phyloP scores from a whole-genome alignment of 2,888 invertebrate genomes.

The Drosophila nigricruria region DNA sequence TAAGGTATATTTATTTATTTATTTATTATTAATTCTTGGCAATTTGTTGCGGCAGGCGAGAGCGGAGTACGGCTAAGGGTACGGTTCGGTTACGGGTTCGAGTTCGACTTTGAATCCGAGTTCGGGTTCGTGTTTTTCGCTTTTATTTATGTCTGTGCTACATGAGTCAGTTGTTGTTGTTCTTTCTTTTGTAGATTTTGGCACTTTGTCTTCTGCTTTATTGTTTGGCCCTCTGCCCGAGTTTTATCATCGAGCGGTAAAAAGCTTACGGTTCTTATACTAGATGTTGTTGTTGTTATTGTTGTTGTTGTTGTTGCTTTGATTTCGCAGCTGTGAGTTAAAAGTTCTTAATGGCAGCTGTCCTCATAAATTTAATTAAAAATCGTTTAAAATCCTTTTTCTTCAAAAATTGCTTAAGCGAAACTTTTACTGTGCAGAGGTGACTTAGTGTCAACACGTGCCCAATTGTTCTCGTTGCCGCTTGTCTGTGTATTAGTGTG shows the following conservation, averaged over 20 bases:
- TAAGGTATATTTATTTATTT: constrained; percentile 26
- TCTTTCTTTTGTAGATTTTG: constrained; percentile 19
- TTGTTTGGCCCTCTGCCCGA: constrained; percentile 46
- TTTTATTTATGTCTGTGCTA: constrained; percentile 38
- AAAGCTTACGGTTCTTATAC: constrained; percentile 39
- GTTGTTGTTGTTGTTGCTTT: constrained; percentile 25
- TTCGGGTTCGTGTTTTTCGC: constrained; percentile 2
- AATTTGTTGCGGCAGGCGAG: constrained; percentile 45
- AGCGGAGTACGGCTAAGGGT: background rate
- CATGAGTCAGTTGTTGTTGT: constrained; percentile 47
- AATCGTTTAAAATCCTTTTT: constrained; percentile 75
- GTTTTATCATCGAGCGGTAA: constrained; percentile 53
- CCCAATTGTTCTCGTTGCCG: constrained; percentile 45
- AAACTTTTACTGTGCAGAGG: constrained; percentile 45
- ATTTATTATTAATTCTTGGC: constrained; percentile 19
- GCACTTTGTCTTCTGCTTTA: constrained; percentile 25
- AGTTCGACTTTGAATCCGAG: background rate
- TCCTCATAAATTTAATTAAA: constrained; percentile 76
- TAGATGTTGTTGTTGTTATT: background rate
- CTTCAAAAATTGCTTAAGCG: constrained; percentile 45
- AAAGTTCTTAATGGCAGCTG: constrained; percentile 67
- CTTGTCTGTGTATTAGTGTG: constrained; percentile 24
- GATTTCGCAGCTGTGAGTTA: constrained; percentile 21
- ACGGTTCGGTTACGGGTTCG: constrained; percentile 3
- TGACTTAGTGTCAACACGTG: constrained; percentile 77